These are phyloP conservation scores for Arctia plantaginis DNA, from an alignment of 2,888 invertebrate species.

Conservation along the genomic window DNA sequence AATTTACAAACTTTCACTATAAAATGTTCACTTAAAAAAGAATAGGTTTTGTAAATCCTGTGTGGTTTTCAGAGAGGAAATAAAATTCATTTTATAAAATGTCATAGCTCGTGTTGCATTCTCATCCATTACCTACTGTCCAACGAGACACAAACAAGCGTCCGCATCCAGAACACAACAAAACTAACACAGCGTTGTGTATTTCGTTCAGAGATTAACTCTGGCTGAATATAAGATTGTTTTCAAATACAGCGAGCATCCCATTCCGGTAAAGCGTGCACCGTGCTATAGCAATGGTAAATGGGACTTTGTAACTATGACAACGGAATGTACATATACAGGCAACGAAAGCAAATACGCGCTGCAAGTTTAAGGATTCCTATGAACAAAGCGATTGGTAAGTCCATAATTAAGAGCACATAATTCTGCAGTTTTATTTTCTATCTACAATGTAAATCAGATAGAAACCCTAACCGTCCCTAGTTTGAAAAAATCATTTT, in stretches of 20 bases:
- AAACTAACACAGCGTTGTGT: conserved; percentile 6
- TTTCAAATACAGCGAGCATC: conserved; percentile 8
- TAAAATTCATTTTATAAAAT: background rate
- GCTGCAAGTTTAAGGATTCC: background rate
- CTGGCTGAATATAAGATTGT: conserved; percentile 14
- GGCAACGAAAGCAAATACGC: background rate
- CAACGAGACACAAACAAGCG: conserved; percentile 7
- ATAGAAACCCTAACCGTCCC: background rate
- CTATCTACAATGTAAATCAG: background rate
- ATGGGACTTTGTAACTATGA: conserved; percentile 9
- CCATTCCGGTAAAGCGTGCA: background rate
- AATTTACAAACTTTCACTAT: background rate
- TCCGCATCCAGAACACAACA: background rate
- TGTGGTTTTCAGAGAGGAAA: background rate
- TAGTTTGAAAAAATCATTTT: too few species aligned
- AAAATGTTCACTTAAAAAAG: background rate
- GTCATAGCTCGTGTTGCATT: conserved; percentile 2
- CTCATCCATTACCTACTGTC: conserved; percentile 13
- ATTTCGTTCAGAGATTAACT: conserved; percentile 13
- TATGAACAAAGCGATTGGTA: background rate
- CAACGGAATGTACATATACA: background rate
- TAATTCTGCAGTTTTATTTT: background rate
- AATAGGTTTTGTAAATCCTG: background rate
- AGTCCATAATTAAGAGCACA: background rate
- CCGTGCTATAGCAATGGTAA: background rate